Conservation (phyloP, 1,140 invertebrate species). For the Polypedilum vanderplanki region DNA sequence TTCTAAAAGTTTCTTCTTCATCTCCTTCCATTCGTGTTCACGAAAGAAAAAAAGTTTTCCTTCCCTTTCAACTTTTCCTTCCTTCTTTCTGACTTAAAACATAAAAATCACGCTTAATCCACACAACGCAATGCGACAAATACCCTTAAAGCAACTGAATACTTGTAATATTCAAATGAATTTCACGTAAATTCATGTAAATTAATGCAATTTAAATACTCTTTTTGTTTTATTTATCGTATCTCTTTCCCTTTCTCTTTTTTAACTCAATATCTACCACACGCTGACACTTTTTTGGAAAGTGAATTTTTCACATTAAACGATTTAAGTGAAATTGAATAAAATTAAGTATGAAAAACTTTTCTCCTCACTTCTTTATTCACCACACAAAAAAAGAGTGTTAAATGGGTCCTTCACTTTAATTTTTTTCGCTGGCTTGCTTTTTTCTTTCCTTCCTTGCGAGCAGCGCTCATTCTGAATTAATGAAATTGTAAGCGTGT, state of each 20-base stretch:
- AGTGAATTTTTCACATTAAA: constrained; percentile 1
- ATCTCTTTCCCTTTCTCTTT: neutral
- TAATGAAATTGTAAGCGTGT: constrained; percentile 9
- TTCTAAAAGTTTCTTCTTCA: neutral
- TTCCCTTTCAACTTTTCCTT: neutral
- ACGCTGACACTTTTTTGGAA: neutral
- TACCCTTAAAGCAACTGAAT: neutral
- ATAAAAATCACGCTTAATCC: constrained; percentile 18
- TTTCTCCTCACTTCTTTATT: neutral
- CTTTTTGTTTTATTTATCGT: neutral
- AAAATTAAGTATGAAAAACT: neutral
- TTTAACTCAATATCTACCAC: neutral
- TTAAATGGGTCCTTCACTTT: neutral
- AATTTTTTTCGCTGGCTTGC: too few relatives aligned
- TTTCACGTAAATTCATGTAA: neutral
- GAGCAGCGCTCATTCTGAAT: neutral
- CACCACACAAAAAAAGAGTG: neutral
- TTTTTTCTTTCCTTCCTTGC: too few relatives aligned
- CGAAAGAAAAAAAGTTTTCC: neutral
- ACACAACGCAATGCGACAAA: neutral
- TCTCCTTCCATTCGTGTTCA: neutral
- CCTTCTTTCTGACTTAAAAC: neutral
- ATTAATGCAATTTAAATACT: constrained; percentile 20
- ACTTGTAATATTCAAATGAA: neutral
- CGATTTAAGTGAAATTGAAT: constrained; percentile 7